phyloP scores from a whole-genome alignment of 2,113 vertebrate genomes.

The Phycodurus eques region DNA sequence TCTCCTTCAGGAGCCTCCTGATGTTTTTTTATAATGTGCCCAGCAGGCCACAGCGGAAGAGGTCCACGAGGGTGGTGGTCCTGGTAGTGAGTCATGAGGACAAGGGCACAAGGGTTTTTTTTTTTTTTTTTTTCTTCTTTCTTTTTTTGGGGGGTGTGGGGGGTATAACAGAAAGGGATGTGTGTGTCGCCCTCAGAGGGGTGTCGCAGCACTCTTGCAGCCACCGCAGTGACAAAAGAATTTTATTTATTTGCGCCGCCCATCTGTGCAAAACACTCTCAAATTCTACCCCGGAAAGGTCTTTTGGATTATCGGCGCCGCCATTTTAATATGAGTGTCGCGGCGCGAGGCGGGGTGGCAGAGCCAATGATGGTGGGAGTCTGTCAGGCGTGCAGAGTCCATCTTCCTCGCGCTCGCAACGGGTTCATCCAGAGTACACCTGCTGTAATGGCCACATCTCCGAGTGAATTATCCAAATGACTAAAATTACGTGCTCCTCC shows the following conservation, averaged over 20 bases:
- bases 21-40: too few relatives aligned
- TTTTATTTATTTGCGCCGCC: constrained; percentile 89
- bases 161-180: constrained; percentile 20
- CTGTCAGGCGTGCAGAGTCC: constrained; percentile 70
- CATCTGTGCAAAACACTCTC: constrained; percentile 91
- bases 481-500: constrained; percentile 52
- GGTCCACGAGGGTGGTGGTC: too few relatives aligned
- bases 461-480: constrained; percentile 69
- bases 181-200: constrained; percentile 77
- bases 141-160: constrained; percentile 32
- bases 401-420: constrained; percentile 68
- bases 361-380: constrained; percentile 67
- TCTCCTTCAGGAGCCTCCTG: neutral
- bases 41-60: too few relatives aligned
- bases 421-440: constrained; percentile 92
- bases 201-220: constrained; percentile 83
- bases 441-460: constrained; percentile 71
- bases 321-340: constrained; percentile 91
- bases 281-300: constrained; percentile 89
- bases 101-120: neutral
- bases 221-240: constrained; percentile 86
- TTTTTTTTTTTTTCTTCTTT: too few relatives aligned
- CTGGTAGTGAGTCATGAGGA: constrained; percentile 4
- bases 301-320: constrained; percentile 90
- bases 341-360: constrained; percentile 78